Percentiles rank a stretch among this genome's conserved stretches.
These are phyloP conservation scores for Toxotes chatareus DNA, from an alignment of 2,113 vertebrate species.

Conservation along the genomic window DNA sequence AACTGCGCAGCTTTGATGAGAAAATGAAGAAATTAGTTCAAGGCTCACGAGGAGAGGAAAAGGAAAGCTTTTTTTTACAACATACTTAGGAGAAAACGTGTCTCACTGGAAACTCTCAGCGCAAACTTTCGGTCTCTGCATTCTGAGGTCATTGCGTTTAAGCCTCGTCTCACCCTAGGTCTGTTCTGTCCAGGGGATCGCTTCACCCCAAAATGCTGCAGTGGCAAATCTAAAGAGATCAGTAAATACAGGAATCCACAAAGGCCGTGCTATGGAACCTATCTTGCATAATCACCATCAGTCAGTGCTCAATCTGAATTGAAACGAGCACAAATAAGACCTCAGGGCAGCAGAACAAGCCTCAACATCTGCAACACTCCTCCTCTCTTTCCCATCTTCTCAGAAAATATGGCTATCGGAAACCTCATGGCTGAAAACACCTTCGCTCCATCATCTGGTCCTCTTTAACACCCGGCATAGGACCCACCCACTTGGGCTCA, in stretches of 20 bases:
- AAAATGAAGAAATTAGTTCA: constrained; percentile 49
- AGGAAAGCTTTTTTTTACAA: constrained; percentile 55
- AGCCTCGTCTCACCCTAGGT: constrained; percentile 30
- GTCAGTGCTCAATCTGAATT: constrained; percentile 37
- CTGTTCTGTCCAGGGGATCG: constrained; percentile 12
- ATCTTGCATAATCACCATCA: constrained; percentile 34
- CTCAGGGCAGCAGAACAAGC: constrained; percentile 52
- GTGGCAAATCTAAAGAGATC: constrained; percentile 32
- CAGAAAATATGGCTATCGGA: constrained; percentile 51
- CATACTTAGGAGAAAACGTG: constrained; percentile 29
- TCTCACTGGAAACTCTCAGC: constrained; percentile 49
- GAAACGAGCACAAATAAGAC: constrained; percentile 50
- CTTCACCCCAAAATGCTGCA: constrained; percentile 28
- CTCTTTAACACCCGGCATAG: constrained; percentile 59
- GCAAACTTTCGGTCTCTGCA: constrained; percentile 25
- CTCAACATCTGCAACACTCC: constrained; percentile 66
- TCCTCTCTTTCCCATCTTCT: constrained; percentile 51
- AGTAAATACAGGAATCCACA: constrained; percentile 16
- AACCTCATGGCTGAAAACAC: constrained; percentile 56
- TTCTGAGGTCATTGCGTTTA: constrained; percentile 47
- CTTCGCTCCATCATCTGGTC: constrained; percentile 73
- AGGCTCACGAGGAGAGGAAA: constrained; percentile 54
- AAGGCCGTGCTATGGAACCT: neutral
- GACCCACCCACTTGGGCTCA: constrained; percentile 46
- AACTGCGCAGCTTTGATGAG: constrained; percentile 23